A percentile compares a stretch with the other conserved stretches of the same genome.
These are phyloP conservation scores for Gerris buenoi DNA, from an alignment of 1,140 invertebrate species.

Conservation along the genomic window DNA sequence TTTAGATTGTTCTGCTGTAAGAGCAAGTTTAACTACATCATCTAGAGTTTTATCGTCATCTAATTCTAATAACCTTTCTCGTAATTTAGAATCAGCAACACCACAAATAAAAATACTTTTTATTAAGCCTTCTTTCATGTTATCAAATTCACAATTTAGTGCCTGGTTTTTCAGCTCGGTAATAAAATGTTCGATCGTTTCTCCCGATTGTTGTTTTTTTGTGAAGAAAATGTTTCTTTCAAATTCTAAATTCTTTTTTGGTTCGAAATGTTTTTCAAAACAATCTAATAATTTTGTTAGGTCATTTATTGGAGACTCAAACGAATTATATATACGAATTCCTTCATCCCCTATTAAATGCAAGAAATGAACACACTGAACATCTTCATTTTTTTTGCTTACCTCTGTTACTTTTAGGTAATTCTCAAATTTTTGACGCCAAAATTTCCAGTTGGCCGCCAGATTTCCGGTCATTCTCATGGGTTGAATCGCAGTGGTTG, in stretches of 20 bases:
- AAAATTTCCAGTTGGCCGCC: not conserved
- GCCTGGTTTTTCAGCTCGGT: not conserved
- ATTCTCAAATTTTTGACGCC: slow-evolving; percentile 1
- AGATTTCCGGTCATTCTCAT: not conserved
- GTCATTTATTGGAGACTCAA: not conserved
- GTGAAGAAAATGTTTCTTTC: not conserved
- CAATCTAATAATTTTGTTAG: not conserved
- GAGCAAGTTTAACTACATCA: not conserved
- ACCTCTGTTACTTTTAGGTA: not conserved
- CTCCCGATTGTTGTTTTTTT: not conserved
- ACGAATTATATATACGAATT: not conserved
- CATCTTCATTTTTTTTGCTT: not conserved
- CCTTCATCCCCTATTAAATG: slow-evolving; percentile 1
- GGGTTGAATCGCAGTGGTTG: not conserved
- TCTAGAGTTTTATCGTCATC: not conserved
- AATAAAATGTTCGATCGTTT: not conserved
- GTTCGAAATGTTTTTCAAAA: not conserved
- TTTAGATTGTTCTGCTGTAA: not conserved
- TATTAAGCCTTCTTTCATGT: not conserved
- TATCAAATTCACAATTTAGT: not conserved
- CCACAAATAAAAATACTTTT: slow-evolving; percentile 1
- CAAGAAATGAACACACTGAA: not conserved
- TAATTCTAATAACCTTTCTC: not conserved
- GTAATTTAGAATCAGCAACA: not conserved
- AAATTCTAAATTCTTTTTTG: not conserved